These are phyloP conservation scores for Conger conger DNA, from an alignment of 2,113 vertebrate species.

Conservation along the genomic window DNA sequence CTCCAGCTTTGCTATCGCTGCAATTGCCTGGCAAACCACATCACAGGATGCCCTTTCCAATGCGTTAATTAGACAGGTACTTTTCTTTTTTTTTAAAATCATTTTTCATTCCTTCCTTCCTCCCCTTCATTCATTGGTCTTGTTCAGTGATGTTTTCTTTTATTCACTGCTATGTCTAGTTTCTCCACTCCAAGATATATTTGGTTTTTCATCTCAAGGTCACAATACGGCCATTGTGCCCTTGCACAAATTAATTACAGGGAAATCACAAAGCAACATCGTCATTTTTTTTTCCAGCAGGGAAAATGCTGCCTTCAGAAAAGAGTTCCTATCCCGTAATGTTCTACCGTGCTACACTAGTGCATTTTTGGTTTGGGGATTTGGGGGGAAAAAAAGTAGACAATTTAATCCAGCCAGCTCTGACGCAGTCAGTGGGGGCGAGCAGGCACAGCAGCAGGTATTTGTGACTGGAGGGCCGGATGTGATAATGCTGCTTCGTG, in stretches of 20 bases:
- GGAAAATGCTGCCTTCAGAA: neutral
- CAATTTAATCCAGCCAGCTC: neutral
- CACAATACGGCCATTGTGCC: neutral
- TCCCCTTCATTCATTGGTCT: neutral
- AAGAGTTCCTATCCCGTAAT: constrained; percentile 20
- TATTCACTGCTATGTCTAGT: neutral
- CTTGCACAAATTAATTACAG: neutral
- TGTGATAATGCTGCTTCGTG: neutral
- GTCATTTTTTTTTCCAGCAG: neutral
- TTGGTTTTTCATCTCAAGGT: neutral
- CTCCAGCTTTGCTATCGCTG: neutral
- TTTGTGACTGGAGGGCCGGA: neutral
- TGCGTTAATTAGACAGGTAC: neutral
- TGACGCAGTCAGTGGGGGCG: neutral
- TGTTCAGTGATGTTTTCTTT: neutral
- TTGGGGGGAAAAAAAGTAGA: neutral
- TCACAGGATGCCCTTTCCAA: neutral
- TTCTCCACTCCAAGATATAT: neutral
- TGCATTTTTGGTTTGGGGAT: neutral
- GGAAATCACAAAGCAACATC: neutral
- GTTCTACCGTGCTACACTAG: neutral
- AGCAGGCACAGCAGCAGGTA: neutral
- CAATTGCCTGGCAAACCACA: neutral
- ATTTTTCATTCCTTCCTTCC: neutral
- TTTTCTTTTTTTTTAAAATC: neutral